Evolutionary conservation across 2,113 vertebrate genomes (phyloP).

Genomic region (Dryoscopus gambensis): DNA sequence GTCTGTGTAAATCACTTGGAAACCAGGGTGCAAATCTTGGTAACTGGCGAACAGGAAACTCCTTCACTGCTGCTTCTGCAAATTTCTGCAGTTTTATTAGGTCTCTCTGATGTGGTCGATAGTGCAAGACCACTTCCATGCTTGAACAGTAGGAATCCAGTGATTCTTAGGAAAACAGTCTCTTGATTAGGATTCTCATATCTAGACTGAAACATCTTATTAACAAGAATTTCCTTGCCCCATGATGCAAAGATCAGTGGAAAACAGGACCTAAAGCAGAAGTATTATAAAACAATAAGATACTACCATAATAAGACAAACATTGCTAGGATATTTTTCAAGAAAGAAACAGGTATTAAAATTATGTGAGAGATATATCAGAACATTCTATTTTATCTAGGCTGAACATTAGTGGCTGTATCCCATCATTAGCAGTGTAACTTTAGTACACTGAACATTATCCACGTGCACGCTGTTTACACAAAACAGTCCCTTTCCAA

Average conservation of each 20-base stretch:
- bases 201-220: constrained; percentile 41
- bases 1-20: constrained; percentile 50
- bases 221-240: constrained; percentile 45
- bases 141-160: not conserved
- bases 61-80: constrained; percentile 75
- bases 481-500: not conserved
- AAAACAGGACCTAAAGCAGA: constrained; percentile 74
- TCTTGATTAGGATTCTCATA: not conserved
- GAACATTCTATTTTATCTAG: not conserved
- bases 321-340: not conserved
- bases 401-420: not conserved
- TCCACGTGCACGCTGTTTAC: fast-evolving
- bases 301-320: not conserved
- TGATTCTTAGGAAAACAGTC: constrained; percentile 12
- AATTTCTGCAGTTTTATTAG: constrained; percentile 58
- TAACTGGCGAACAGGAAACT: constrained; percentile 71
- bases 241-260: constrained; percentile 32
- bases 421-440: not conserved
- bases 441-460: not conserved
- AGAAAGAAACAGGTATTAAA: not conserved
- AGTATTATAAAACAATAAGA: constrained; percentile 75
- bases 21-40: constrained; percentile 81
- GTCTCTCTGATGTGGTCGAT: constrained; percentile 52
- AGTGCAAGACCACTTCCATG: constrained; percentile 85
- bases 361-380: fast-evolving